phyloP scores from a whole-genome alignment of 2,113 vertebrate species.

The Columbina picui region DNA sequence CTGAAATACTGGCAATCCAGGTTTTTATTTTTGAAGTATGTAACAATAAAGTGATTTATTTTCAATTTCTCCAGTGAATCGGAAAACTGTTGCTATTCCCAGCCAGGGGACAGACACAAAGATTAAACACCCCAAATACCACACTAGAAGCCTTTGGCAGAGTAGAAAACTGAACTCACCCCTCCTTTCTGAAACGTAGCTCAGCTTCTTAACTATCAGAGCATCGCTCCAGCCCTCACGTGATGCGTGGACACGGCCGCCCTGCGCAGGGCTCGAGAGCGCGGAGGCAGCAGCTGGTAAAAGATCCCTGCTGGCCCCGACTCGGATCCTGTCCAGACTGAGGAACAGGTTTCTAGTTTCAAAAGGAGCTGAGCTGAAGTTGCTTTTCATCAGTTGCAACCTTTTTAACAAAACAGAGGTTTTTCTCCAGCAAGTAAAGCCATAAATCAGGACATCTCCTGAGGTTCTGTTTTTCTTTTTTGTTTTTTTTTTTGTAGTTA shows the following conservation, averaged over 20 bases:
- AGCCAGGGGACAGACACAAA: conserved; percentile 42
- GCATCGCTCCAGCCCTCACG: conserved; percentile 8
- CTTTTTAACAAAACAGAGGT: conserved; percentile 45
- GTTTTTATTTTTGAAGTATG: conserved; percentile 3
- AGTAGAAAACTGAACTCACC: conserved; percentile 54
- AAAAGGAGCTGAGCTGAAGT: conserved; percentile 36
- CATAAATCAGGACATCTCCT: conserved; percentile 68
- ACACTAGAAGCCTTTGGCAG: conserved; percentile 31
- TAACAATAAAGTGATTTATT: conserved; percentile 50
- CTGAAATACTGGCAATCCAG: background rate
- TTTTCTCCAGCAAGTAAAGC: conserved; percentile 28
- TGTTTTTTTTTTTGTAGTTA: background rate
- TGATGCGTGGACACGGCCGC: background rate
- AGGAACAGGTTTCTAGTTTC: conserved; percentile 71
- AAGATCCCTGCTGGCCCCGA: conserved; percentile 56
- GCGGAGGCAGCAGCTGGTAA: conserved; percentile 48
- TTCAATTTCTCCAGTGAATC: conserved; percentile 7
- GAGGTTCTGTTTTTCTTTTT: background rate
- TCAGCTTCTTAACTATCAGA: conserved; percentile 36
- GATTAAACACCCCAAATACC: conserved; percentile 51
- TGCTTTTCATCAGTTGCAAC: conserved; percentile 28
- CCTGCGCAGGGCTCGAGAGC: conserved; percentile 10
- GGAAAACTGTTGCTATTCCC: conserved; percentile 43
- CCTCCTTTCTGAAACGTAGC: conserved; percentile 27
- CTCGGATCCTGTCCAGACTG: conserved; percentile 40